phyloP scores from a whole-genome alignment of 1,140 invertebrate species.

The Camponotus vicinus region DNA sequence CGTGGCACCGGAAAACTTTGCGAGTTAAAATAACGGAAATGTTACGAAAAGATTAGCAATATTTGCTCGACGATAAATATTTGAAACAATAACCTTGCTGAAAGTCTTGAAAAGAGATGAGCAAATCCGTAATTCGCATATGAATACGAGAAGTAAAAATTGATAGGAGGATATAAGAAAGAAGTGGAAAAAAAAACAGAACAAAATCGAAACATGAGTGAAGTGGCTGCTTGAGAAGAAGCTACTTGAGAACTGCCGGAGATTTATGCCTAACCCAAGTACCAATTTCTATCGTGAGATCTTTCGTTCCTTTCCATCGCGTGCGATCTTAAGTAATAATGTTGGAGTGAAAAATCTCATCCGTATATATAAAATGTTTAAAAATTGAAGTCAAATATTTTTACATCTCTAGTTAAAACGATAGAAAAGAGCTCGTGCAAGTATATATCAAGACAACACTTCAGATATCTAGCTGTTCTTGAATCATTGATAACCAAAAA shows the following conservation, averaged over 20 bases:
- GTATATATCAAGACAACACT: not conserved
- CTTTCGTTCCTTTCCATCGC: constrained; percentile 45
- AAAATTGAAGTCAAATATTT: constrained; percentile 47
- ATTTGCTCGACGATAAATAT: not conserved
- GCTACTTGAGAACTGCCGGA: constrained; percentile 75
- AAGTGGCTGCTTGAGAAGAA: constrained; percentile 78
- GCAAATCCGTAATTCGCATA: not conserved
- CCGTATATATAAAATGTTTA: not conserved
- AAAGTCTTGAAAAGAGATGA: not conserved
- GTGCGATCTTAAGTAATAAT: constrained; percentile 59
- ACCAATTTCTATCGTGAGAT: constrained; percentile 70
- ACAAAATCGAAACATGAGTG: constrained; percentile 76
- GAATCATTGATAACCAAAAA: not conserved
- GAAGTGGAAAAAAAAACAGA: constrained; percentile 56
- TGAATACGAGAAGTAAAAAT: constrained; percentile 20
- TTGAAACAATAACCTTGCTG: not conserved
- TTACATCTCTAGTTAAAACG: constrained; percentile 3
- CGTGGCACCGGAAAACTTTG: not conserved
- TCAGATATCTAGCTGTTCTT: not conserved
- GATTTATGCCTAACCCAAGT: constrained; percentile 76
- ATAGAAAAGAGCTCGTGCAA: not conserved
- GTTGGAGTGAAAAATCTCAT: constrained; percentile 26
- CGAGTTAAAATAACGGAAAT: not conserved
- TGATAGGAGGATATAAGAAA: constrained; percentile 26
- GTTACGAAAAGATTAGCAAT: not conserved